Base-by-base conservation (phyloP, 2,797 vertebrate genomes). In the Spinus olivaceus region DNA sequence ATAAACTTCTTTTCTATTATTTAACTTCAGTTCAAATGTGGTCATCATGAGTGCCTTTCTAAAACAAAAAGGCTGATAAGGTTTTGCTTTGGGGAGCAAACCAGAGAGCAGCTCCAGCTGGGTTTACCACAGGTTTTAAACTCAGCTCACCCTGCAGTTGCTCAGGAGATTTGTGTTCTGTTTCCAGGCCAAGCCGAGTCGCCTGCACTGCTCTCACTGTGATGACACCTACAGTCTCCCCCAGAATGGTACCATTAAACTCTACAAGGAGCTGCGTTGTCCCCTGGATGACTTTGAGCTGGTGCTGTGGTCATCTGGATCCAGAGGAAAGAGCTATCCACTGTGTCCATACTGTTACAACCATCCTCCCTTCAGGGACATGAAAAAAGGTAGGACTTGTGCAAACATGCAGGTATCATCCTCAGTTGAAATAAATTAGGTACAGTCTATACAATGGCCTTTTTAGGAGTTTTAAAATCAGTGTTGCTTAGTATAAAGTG, bases 151-250 rank as follows among this genome's bases (percentile, higher is more conserved):
- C 3, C 12, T 78, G 17, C 30, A 23, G 20, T 30, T 94, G 30
- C 54, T 96, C 44, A 60, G 51, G 49, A 87, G 65, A 9, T 25
- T 41, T 56, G 9, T 88, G 6, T 81, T 64, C 21, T 57, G 6
- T 81, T 71, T 57, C 10, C 95, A 99, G 99, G 99, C 99, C 76
- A 99, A 99, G 91, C 99, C 99, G 3, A 99, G 99, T 96, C 98
- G 99, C n/a, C 98, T 99, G 53, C 99, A 99, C 96, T 99, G 99
- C 90, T 99, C 99, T 35, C 99, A 99, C 98, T 99, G 99, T 15
- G 99, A 99, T 7, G 99, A 99, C 95, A 99, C 99, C 25, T 99
- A 99, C 98, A 99, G 98, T 41, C 98, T 99, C 24, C 99, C 99
- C 18, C 99, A 99, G 96, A 99, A 99, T 0, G 99, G 99, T 53